Evolutionary conservation across 1,140 invertebrate genomes (phyloP).

Genomic region (Sycophila sp.): DNA sequence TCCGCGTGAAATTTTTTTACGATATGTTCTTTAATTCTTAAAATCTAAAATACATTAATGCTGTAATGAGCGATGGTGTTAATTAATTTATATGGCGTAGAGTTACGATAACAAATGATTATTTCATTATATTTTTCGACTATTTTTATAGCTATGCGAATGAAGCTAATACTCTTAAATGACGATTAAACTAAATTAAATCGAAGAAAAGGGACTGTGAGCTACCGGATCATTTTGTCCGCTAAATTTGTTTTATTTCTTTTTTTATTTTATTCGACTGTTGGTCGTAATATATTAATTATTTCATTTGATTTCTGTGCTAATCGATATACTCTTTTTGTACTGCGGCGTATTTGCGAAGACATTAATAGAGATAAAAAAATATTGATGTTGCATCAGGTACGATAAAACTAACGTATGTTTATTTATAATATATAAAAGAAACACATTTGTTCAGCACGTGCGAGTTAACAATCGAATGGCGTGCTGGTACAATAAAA

Average conservation of each 20-base stretch:
- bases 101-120: constrained; percentile 20
- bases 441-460: too few species aligned
- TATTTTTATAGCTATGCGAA: constrained; percentile 11
- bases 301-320: too few species aligned
- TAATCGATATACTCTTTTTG: too few species aligned
- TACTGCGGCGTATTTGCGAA: not conserved
- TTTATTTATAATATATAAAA: too few species aligned
- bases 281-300: too few species aligned
- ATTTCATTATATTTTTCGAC: constrained; percentile 8
- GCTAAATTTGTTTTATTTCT: not conserved
- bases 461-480: too few species aligned
- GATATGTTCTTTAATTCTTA: too few species aligned
- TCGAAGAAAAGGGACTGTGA: constrained; percentile 21
- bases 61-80: constrained; percentile 2
- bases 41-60: too few species aligned
- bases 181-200: constrained; percentile 12
- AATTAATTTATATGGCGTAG: constrained; percentile 31
- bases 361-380: constrained; percentile 6
- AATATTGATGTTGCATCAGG: constrained; percentile 6
- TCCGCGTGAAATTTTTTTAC: too few species aligned
- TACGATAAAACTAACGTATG: not conserved
- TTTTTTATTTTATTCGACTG: not conserved
- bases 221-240: not conserved
- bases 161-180: constrained; percentile 22
- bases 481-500: too few species aligned